phyloP scores from a whole-genome alignment of 2,797 vertebrate species.

The Microctenopoma stevenorrisi region DNA sequence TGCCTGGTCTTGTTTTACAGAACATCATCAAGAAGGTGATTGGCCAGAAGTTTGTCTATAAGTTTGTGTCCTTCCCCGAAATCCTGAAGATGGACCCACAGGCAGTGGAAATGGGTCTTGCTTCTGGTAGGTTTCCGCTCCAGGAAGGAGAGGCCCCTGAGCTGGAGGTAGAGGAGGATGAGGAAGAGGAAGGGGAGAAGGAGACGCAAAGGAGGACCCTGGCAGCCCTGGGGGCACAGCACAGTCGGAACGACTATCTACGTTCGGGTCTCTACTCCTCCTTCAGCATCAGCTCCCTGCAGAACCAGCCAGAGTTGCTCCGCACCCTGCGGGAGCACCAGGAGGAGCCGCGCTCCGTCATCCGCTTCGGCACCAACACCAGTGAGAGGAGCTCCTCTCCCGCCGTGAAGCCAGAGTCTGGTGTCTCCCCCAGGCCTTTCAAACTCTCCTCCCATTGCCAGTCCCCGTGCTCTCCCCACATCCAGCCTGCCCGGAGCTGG shows the following conservation, averaged over 20 bases:
- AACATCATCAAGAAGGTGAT: slow-evolving; percentile 99
- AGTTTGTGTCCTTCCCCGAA: slow-evolving; percentile 96
- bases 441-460: slow-evolving; percentile 80
- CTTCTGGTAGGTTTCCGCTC: slow-evolving; percentile 82
- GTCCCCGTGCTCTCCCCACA: slow-evolving; percentile 80
- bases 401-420: slow-evolving; percentile 78
- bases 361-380: slow-evolving; percentile 91
- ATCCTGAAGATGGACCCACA: slow-evolving; percentile 96
- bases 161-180: slow-evolving; percentile 82
- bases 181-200: slow-evolving; percentile 79
- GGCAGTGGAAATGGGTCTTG: slow-evolving; percentile 89
- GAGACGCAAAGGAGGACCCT: slow-evolving; percentile 78
- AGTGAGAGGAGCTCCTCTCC: slow-evolving; percentile 84
- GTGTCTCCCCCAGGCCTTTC: slow-evolving; percentile 79
- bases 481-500: slow-evolving; percentile 75
- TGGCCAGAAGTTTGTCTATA: slow-evolving; percentile 97
- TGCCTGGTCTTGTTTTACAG: slow-evolving; percentile 77
- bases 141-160: slow-evolving; percentile 89
- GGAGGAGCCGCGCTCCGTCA: slow-evolving; percentile 93
- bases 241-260: slow-evolving; percentile 90
- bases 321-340: slow-evolving; percentile 87
- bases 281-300: slow-evolving; percentile 92
- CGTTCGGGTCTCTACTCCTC: slow-evolving; percentile 93
- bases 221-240: slow-evolving; percentile 83
- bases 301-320: slow-evolving; percentile 86